These are phyloP conservation scores for Neofelis nebulosa DNA, from an alignment of 2,113 vertebrate species.

Conservation along the genomic window DNA sequence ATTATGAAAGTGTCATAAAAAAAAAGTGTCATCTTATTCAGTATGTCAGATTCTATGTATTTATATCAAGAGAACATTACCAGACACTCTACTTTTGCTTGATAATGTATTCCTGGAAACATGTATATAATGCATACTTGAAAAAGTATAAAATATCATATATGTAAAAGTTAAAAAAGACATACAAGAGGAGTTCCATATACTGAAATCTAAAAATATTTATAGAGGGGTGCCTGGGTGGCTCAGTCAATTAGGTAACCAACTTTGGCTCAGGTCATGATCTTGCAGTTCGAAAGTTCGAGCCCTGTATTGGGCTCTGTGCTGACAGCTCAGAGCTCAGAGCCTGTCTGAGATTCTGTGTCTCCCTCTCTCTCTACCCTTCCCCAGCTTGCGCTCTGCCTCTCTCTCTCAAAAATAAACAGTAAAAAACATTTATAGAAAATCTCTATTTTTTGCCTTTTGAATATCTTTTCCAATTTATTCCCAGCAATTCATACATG, in stretches of 20 bases:
- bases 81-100: constrained; percentile 2
- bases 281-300: no score
- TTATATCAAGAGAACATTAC: neutral
- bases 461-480: neutral
- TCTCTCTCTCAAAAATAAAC: no score
- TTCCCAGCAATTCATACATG: neutral
- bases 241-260: no score
- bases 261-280: no score
- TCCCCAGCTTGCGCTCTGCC: no score
- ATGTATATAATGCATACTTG: neutral
- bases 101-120: neutral
- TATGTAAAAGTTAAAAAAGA: constrained; percentile 10
- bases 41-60: neutral
- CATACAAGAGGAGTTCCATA: neutral
- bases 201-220: neutral
- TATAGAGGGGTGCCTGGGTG: no score
- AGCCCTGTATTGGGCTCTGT: no score
- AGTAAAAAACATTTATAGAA: neutral
- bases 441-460: neutral
- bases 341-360: no score
- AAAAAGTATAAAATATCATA: constrained; percentile 6
- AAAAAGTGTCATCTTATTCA: neutral
- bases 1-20: neutral
- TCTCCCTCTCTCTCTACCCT: no score
- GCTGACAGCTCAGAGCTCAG: no score